Conservation (phyloP, 2,888 invertebrate species). For the Rotaria sp. region DNA sequence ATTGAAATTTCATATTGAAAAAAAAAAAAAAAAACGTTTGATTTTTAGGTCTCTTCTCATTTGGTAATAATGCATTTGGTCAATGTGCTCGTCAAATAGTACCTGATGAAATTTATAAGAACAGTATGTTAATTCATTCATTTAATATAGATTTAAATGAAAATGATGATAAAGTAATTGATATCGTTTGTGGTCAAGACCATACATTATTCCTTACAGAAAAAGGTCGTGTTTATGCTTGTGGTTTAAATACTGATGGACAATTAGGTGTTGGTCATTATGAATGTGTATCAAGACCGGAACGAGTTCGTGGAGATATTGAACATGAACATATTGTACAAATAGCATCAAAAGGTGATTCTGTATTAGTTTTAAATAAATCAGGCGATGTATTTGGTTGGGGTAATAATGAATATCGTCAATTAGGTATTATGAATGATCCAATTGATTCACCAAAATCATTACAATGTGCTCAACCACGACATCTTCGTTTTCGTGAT, state of each 20-base stretch:
- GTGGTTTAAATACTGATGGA: slow-evolving; percentile 90
- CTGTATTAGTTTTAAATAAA: slow-evolving; percentile 78
- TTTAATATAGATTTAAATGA: slow-evolving; percentile 42
- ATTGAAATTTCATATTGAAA: no score
- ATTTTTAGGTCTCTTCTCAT: slow-evolving; percentile 62
- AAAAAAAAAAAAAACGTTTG: background rate
- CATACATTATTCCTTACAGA: slow-evolving; percentile 75
- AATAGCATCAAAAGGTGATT: slow-evolving; percentile 73
- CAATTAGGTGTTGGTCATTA: slow-evolving; percentile 61
- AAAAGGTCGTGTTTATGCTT: slow-evolving; percentile 73
- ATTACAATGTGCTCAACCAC: slow-evolving; percentile 43
- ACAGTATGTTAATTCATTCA: slow-evolving; percentile 43
- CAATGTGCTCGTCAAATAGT: slow-evolving; percentile 80
- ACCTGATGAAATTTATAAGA: slow-evolving; percentile 66
- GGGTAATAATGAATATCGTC: slow-evolving; percentile 90
- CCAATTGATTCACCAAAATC: slow-evolving; percentile 12
- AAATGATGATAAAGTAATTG: slow-evolving; percentile 30
- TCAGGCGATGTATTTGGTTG: slow-evolving; percentile 87
- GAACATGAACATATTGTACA: slow-evolving; percentile 72
- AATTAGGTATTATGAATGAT: slow-evolving; percentile 60
- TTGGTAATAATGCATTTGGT: slow-evolving; percentile 86
- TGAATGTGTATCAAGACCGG: slow-evolving; percentile 45
- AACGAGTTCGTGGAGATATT: slow-evolving; percentile 70
- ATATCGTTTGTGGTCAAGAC: slow-evolving; percentile 81
- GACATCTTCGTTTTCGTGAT: slow-evolving; percentile 42